phyloP scores from a whole-genome alignment of 2,113 vertebrate species.

The Halichoeres trimaculatus region DNA sequence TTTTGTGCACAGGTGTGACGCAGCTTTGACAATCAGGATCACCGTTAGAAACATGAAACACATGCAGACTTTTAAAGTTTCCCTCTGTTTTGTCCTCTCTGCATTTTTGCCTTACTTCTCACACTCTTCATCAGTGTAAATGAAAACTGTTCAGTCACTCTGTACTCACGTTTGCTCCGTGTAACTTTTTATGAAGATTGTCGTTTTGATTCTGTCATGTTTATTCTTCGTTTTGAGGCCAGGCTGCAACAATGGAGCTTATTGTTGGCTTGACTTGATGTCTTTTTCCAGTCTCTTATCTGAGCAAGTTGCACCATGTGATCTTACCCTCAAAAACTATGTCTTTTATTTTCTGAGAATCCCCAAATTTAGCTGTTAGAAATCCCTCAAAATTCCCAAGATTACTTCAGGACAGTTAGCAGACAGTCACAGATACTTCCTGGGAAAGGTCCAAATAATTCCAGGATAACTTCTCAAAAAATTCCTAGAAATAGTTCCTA shows the following conservation, averaged over 20 bases:
- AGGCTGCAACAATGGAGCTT: not conserved
- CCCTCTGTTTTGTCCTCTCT: not conserved
- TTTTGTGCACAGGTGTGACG: not conserved
- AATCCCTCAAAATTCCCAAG: no score
- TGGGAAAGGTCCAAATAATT: no score
- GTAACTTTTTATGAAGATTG: not conserved
- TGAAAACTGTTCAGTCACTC: constrained; percentile 9
- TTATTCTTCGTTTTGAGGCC: not conserved
- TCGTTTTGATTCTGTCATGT: not conserved
- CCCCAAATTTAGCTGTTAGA: no score
- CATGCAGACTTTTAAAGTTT: not conserved
- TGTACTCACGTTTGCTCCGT: constrained; percentile 1
- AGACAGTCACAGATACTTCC: no score
- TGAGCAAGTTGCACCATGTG: no score
- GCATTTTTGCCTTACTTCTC: constrained; percentile 13
- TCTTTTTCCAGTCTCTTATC: no score
- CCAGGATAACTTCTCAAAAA: no score
- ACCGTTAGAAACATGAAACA: constrained; percentile 3
- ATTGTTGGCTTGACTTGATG: not conserved
- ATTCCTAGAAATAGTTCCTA: no score
- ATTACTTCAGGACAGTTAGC: no score
- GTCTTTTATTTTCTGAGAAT: no score
- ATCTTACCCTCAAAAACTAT: no score
- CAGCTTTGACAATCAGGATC: constrained; percentile 39
- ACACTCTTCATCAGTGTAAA: not conserved